Evolutionary conservation across 2,888 invertebrate species (phyloP), one percentile per base, ranked within the genome.

Genomic region (Coelopa pilipes): DNA sequence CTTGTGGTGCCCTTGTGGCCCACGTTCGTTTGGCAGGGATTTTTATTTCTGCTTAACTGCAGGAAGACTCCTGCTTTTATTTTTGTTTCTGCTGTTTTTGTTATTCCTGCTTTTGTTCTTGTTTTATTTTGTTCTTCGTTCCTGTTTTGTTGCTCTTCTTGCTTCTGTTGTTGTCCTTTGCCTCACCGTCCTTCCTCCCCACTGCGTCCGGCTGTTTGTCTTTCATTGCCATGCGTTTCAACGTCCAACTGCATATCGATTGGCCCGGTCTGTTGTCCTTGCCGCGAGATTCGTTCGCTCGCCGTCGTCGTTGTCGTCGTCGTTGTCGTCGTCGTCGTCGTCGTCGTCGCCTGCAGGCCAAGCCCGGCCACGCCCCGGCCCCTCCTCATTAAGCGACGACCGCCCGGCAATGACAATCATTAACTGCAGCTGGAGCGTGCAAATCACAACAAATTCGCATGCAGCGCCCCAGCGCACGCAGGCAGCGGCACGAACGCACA

Each of bases 361-460:
- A 19, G 19, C 19, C n/a, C 2, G 47, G 17, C 21, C 65, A 10
- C 0, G n/a, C 69, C 21, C 45, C 63, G 34, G 55, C 63, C 45
- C 53, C 21, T 50, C 50, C 45, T 46, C 71, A 71, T 63, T 71
- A 63, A 71, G 45, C 46, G 53, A n/a, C 34, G 53, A 50, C 9
- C n/a, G 60, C 49, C 50, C 17, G 21, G 71, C 62, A 74, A 74
- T 72, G 72, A 68, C 72, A 68, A 69, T 69, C 72, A 72, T 74
- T 72, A 74, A 74, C 72, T 74, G 46, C 65, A 74, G 72, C 74
- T 74, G 72, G 53, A 45, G 60, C 53, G 62, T 15, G 71, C 74
- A 74, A 74, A 72, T 74, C 74, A 74, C 74, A 72, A 68, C 65
- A 69, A 55, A 50, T 72, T 57, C 59, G 53, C 55, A 55, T 46